phyloP scores from a whole-genome alignment of 1,140 invertebrate genomes.

The Vollenhovia emeryi region DNA sequence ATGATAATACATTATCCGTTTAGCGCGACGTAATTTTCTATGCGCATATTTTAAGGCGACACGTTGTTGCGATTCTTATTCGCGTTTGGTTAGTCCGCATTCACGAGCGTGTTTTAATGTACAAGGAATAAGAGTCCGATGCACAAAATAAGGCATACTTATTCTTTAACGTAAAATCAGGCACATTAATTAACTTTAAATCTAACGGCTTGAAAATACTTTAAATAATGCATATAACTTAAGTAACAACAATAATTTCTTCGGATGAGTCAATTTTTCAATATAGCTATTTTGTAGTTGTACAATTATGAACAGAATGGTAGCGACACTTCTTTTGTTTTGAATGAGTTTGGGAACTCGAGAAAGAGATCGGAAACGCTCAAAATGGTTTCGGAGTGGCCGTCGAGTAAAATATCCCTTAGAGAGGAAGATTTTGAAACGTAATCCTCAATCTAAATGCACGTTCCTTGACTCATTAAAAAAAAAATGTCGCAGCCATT shows the following conservation, averaged over 20 bases:
- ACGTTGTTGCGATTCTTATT: not conserved
- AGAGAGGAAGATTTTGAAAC: no score
- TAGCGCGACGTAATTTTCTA: not conserved
- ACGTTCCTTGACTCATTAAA: no score
- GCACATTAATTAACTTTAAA: not conserved
- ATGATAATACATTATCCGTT: not conserved
- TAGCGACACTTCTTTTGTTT: no score
- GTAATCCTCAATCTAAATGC: no score
- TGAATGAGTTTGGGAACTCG: no score
- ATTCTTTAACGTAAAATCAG: not conserved
- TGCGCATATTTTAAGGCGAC: constrained; percentile 11
- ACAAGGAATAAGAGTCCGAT: not conserved
- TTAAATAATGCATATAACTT: not conserved
- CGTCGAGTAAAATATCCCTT: no score
- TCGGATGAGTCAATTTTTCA: not conserved
- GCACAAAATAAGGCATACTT: not conserved
- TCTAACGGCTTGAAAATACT: no score
- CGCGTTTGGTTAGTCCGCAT: not conserved
- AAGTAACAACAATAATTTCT: not conserved
- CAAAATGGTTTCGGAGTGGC: no score
- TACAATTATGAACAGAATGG: no score
- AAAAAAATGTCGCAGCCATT: no score
- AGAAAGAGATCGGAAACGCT: no score
- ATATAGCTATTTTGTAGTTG: not conserved
- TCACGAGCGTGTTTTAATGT: not conserved